Percentiles rank a stretch among this genome's conserved stretches.
Conservation (phyloP, 2,797 vertebrate species). For the Todus mexicanus region DNA sequence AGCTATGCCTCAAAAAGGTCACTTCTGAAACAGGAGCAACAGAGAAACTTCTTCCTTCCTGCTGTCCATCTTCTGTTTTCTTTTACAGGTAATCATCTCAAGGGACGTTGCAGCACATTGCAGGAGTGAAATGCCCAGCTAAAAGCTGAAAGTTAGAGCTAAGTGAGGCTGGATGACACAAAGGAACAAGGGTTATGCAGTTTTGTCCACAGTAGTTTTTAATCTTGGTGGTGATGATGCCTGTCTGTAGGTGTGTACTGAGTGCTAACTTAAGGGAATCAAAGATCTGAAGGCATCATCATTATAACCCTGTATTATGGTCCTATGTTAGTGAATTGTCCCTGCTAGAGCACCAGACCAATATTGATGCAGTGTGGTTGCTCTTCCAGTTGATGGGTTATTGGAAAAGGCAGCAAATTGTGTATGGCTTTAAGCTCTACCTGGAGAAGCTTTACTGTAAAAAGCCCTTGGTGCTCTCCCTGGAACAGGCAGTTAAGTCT, state of each 20-base stretch:
- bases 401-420: neutral
- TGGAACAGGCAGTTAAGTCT: neutral
- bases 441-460: neutral
- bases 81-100: neutral
- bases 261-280: neutral
- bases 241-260: neutral
- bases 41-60: neutral
- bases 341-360: neutral
- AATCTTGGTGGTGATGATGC: neutral
- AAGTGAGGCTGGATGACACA: neutral
- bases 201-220: neutral
- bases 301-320: neutral
- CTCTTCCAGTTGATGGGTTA: neutral
- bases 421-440: accelerated
- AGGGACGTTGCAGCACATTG: neutral
- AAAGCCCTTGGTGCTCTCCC: neutral
- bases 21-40: neutral
- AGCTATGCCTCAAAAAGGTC: neutral
- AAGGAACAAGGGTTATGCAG: neutral
- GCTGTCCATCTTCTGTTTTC: neutral
- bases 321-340: neutral
- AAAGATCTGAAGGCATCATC: neutral
- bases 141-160: neutral
- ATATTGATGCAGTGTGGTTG: neutral
- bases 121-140: neutral